Evolutionary conservation across 2,888 invertebrate species (phyloP).

Genomic region (Chrysolina oricalcia): DNA sequence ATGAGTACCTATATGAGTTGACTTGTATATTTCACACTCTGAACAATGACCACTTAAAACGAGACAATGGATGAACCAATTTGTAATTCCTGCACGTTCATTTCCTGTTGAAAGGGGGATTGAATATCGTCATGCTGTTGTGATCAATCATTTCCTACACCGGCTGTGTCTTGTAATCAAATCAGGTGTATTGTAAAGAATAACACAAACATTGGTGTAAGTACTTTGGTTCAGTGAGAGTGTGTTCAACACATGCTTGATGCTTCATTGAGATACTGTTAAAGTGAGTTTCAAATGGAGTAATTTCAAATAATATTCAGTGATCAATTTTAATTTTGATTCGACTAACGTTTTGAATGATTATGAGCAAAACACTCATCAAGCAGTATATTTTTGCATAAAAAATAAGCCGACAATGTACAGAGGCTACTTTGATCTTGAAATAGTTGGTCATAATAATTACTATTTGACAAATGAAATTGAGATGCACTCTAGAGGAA

Average conservation of each 20-base stretch:
- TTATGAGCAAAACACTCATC: too few relatives aligned
- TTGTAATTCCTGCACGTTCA: conserved; percentile 49
- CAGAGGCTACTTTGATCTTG: too few relatives aligned
- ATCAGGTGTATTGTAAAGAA: background rate
- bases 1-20: background rate
- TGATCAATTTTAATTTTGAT: too few relatives aligned
- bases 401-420: too few relatives aligned
- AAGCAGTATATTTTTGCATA: too few relatives aligned
- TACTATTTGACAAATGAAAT: background rate
- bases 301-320: too few relatives aligned
- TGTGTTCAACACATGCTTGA: background rate
- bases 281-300: background rate
- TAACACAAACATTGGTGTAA: background rate
- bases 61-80: conserved; percentile 15
- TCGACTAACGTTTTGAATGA: too few relatives aligned
- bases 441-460: too few relatives aligned
- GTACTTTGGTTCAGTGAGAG: background rate
- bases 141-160: conserved; percentile 25
- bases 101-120: conserved; percentile 49
- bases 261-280: background rate
- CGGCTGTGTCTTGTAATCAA: background rate
- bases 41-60: conserved; percentile 30
- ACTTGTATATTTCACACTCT: conserved; percentile 18
- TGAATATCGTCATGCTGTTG: conserved; percentile 44
- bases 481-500: too few relatives aligned